These are phyloP conservation scores for Chrysemys picta DNA, from an alignment of 2,113 vertebrate species.

Conservation along the genomic window DNA sequence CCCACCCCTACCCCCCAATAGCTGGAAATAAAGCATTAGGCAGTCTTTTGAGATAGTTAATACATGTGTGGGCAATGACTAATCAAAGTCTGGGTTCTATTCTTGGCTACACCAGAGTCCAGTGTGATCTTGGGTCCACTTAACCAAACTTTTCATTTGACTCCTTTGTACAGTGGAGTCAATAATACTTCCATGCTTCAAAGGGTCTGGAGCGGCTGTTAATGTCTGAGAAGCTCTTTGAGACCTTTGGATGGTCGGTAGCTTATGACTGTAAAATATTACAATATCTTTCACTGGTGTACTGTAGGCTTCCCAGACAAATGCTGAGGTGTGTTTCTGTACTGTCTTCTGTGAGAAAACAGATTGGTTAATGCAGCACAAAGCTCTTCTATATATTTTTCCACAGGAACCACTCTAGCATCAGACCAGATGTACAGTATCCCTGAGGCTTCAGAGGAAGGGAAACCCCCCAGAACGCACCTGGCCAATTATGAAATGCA, in stretches of 20 bases:
- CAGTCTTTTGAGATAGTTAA: background rate
- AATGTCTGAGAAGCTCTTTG: background rate
- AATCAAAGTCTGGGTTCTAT: background rate
- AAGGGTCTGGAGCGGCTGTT: background rate
- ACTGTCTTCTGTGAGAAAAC: background rate
- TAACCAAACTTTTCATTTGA: background rate
- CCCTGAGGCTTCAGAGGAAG: background rate
- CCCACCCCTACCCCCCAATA: too few relatives aligned
- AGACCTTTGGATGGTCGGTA: background rate
- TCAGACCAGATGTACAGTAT: background rate
- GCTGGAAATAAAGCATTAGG: background rate
- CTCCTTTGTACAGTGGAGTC: background rate
- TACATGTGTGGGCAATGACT: background rate
- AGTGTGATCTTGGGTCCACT: background rate
- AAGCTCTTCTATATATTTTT: background rate
- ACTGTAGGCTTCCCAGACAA: background rate
- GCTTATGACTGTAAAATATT: background rate
- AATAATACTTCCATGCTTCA: background rate
- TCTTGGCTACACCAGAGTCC: background rate
- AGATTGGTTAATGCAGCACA: background rate
- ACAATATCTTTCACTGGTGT: background rate
- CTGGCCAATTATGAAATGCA: background rate
- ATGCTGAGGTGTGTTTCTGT: background rate
- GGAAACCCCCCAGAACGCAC: background rate
- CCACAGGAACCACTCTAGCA: background rate